Conservation (phyloP, 2,888 invertebrate species). For the Sinopyrophorus schimmeli region DNA sequence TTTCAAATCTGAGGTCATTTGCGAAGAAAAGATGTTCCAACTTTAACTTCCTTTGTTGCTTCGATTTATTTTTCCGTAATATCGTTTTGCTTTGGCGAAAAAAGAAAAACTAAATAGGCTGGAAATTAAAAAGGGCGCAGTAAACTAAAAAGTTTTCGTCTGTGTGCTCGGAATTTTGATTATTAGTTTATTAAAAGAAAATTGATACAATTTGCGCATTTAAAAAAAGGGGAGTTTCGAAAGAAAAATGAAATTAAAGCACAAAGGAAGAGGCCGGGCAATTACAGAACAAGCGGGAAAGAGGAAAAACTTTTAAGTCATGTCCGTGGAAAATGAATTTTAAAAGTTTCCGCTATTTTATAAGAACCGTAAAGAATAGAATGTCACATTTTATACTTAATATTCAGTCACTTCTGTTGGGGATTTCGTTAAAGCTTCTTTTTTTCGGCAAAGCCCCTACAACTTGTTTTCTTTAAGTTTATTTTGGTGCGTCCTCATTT, state of each 20-base stretch:
- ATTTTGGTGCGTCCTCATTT: slow-evolving; percentile 9
- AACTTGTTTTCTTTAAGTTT: slow-evolving; percentile 17
- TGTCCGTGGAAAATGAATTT: slow-evolving; percentile 36
- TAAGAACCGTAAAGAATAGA: slow-evolving; percentile 16
- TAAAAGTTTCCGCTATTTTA: slow-evolving; percentile 36
- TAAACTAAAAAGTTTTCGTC: too few relatives aligned
- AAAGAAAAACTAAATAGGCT: too few relatives aligned
- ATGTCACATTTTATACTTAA: slow-evolving; percentile 21
- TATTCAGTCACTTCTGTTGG: slow-evolving; percentile 14
- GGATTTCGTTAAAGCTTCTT: slow-evolving; percentile 6
- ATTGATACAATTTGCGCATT: slow-evolving; percentile 2
- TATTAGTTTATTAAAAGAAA: too few relatives aligned
- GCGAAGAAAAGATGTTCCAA: too few relatives aligned
- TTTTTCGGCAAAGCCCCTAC: slow-evolving; percentile 6
- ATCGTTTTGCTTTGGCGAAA: too few relatives aligned
- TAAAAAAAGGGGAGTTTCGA: slow-evolving; percentile 1
- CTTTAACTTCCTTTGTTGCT: too few relatives aligned
- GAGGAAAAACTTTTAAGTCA: slow-evolving; percentile 32
- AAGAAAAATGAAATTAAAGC: slow-evolving; percentile 15
- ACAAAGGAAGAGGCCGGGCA: slow-evolving; percentile 20
- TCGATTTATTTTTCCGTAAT: too few relatives aligned
- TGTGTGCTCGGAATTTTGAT: too few relatives aligned
- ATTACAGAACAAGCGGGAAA: slow-evolving; percentile 9
- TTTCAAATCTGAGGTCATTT: too few relatives aligned
- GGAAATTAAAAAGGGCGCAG: too few relatives aligned